These are phyloP conservation scores for Muscidifurax raptorellus DNA, from an alignment of 1,140 invertebrate genomes.

Conservation along the genomic window DNA sequence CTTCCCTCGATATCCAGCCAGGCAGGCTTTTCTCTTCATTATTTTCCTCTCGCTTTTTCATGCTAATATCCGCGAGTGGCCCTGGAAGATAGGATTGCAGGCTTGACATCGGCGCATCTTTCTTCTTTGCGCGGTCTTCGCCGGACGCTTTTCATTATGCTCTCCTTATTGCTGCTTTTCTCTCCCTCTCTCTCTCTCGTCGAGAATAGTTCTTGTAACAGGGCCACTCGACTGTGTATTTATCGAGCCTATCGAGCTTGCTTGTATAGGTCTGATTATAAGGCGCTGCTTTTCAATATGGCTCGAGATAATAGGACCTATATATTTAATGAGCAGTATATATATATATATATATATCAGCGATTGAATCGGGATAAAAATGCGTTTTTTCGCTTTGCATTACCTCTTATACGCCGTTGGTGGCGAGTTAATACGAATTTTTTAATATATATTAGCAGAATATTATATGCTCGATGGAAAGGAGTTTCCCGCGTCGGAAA, in stretches of 20 bases:
- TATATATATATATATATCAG: too few species aligned
- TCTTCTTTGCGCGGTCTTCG: conserved; percentile 38
- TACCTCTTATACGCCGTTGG: too few species aligned
- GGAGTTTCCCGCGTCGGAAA: too few species aligned
- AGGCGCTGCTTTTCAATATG: background rate
- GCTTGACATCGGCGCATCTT: conserved; percentile 62
- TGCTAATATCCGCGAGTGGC: conserved; percentile 63
- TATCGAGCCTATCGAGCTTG: background rate
- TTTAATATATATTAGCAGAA: too few species aligned
- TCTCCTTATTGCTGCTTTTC: conserved; percentile 57
- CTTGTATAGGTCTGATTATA: background rate
- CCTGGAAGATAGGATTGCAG: conserved; percentile 51
- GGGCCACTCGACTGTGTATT: background rate
- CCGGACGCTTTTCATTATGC: conserved; percentile 59
- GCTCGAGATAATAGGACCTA: too few species aligned
- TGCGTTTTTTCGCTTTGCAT: too few species aligned
- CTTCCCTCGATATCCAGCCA: conserved; percentile 24
- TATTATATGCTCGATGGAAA: too few species aligned
- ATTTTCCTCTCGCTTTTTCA: conserved; percentile 49
- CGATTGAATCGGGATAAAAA: too few species aligned
- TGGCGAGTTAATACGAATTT: too few species aligned
- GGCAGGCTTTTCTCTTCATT: conserved; percentile 48
- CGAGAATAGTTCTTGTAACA: background rate
- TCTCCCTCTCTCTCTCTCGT: background rate
- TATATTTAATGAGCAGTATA: too few species aligned